Base-by-base conservation (phyloP, 2,113 vertebrate species). In the Pholis gunnellus region DNA sequence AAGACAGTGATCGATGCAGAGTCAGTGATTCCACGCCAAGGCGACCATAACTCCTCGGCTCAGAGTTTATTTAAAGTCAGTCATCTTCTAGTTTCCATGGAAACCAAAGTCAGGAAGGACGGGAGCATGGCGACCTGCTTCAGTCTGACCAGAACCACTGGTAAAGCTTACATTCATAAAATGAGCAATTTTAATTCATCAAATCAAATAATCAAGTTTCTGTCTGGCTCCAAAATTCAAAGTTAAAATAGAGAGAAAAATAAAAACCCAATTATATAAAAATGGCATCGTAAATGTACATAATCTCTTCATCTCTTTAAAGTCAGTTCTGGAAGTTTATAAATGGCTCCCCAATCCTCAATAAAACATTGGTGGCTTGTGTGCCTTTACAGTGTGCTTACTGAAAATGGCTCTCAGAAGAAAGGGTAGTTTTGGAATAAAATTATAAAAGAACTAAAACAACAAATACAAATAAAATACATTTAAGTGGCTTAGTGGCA, bases 401-500 rank as follows among this genome's bases (percentile, higher is more conserved):
- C 25, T 71, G 72, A 83, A 86, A 91, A 92, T 87, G 92, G 89
- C 88, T 91, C 85, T 83, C 83, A 91, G 87, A 87, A 68, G 54
- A 93, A 88, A 89, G 86, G 72, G 60, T 78, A 13, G 44, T 82
- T 88, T 88, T 76, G 82, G 86, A 94, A 94, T 90, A 89, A 87
- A 91, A 94, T 63, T 92, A 48, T 91, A 91, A 90, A 75, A 86
- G 66, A 88, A 84, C 70, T 81, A 87, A 89, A 91, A 94, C 67
- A 87, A 92, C 85, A 93, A 83, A 89, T 88, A 95, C 79, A 93
- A 93, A 92, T 88, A 92, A 91, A 95, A 93, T 87, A 95, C 93
- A 94, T 86, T 92, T 93, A 93, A 93, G 93, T 95, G 93, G 91
- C 91, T 93, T 94, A 85, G 91, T 92, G 93, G 90, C 87, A 93